These are phyloP conservation scores for Morone saxatilis DNA, from an alignment of 2,113 vertebrate genomes.

Conservation along the genomic window DNA sequence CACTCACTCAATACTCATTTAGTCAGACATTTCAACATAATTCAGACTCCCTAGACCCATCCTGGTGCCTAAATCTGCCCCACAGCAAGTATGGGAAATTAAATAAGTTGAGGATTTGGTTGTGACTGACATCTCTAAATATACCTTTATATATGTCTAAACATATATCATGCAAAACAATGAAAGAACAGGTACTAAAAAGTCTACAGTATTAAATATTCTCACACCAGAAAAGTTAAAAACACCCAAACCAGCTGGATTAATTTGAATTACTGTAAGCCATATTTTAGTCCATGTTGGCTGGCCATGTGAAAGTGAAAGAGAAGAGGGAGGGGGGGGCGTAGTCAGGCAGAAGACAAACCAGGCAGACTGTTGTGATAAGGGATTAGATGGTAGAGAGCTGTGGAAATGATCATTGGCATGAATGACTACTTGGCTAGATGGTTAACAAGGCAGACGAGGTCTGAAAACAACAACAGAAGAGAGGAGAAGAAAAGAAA, in stretches of 20 bases:
- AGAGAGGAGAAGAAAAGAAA: neutral
- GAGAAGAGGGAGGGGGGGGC: neutral
- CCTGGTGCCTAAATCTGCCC: neutral
- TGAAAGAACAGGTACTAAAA: neutral
- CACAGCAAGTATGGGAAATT: neutral
- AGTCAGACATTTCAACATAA: neutral
- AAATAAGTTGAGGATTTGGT: neutral
- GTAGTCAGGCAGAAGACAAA: constrained; percentile 23
- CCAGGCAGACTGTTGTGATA: constrained; percentile 42
- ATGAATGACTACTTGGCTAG: constrained; percentile 40
- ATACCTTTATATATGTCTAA: neutral
- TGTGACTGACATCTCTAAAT: neutral
- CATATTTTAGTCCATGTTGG: neutral
- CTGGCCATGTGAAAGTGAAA: constrained; percentile 19
- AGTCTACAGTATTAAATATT: neutral
- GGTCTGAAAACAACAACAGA: neutral
- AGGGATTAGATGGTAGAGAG: constrained; percentile 25
- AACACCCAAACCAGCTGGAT: neutral
- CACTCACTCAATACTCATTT: neutral
- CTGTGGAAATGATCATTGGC: constrained; percentile 28
- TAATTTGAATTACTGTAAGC: neutral
- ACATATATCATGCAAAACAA: neutral
- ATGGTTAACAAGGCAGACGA: constrained; percentile 1
- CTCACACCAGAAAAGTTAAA: neutral
- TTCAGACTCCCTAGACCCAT: neutral